Base-by-base conservation (phyloP, 2,113 vertebrate genomes). In the Syrmaticus mikado region DNA sequence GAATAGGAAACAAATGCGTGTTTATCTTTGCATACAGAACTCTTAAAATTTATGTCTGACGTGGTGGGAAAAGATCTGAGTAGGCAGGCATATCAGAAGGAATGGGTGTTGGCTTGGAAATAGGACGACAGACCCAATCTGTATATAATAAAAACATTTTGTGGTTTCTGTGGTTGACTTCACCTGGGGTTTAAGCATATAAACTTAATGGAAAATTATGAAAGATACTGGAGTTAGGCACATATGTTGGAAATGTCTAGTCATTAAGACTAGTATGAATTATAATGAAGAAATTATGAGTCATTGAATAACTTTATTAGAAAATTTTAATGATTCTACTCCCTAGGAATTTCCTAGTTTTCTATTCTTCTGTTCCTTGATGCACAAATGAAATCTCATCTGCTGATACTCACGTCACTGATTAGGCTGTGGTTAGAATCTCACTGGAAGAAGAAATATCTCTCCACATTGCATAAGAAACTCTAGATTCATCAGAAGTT, bases 231-330 rank as follows among this genome's bases (percentile, higher is more conserved):
- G 32, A 46, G 6, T 36, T 72, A 46, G 43, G 24, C 9, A 65
- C 75, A 61, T 50, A 27, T 0, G 0, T 11, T 64, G 45, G 50
- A 84, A 72, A 13, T 40, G 10, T 28, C 40, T 84, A 18, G 17
- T 65, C 3, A 3, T 76, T 57, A 55, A 58, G 19, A 66, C 32
- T n/a, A n/a, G 45, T 22, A 58, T 43, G 70, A 91, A 68, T 72
- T 53, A 72, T 34, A 18, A 82, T 48, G 11, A 86, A 64, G 30
- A 43, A 41, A 90, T 61, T 46, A 8, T 6, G 82, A 70, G 30
- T 14, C 8, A 55, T 10, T 76, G 53, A 21, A n/a, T n/a, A 75
- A 60, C 2, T 82, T 87, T 85, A 85, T 82, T 76, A 53, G 5
- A 73, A 73, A 94, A 85, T 34, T 36, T 45, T 22, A 61, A 46